Conservation (phyloP, 92 coral and sea anemone genomes). For the Paragorgia papillata region DNA sequence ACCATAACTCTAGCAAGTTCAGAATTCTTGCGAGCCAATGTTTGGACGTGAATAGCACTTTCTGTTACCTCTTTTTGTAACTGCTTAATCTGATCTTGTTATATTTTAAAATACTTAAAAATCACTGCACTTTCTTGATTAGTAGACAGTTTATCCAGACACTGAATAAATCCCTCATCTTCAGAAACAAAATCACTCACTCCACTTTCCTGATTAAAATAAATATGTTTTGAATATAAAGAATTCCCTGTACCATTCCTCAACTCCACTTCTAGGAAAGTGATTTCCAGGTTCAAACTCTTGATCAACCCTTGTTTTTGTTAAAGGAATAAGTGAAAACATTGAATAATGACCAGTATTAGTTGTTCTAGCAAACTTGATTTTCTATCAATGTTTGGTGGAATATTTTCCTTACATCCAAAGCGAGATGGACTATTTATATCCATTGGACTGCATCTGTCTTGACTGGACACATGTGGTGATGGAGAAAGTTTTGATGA, state of each 20-base stretch:
- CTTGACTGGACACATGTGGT: background rate
- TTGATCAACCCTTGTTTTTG: background rate
- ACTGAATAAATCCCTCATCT: slow-evolving; percentile 8
- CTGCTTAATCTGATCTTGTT: slow-evolving; percentile 63
- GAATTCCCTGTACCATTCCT: background rate
- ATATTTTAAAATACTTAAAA: background rate
- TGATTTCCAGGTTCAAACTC: background rate
- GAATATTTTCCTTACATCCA: background rate
- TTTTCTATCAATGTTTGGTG: background rate
- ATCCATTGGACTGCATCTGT: background rate
- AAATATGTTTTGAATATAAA: slow-evolving; percentile 6
- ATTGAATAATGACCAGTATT: background rate
- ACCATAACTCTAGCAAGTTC: slow-evolving; percentile 87
- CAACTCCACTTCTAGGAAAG: background rate
- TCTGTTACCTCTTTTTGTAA: slow-evolving; percentile 17
- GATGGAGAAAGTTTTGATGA: too few relatives aligned
- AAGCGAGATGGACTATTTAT: background rate
- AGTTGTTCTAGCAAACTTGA: background rate
- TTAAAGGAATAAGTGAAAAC: slow-evolving; percentile 15
- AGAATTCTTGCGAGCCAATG: slow-evolving; percentile 53
- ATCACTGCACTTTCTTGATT: slow-evolving; percentile 34
- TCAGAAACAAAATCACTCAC: background rate
- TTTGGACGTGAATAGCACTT: background rate
- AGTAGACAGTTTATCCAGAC: slow-evolving; percentile 43
- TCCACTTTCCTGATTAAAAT: background rate